Percentiles rank a stretch among this genome's conserved stretches.
Evolutionary conservation across 1,140 invertebrate species (phyloP).

Genomic region (Zaprionus nigranus): DNA sequence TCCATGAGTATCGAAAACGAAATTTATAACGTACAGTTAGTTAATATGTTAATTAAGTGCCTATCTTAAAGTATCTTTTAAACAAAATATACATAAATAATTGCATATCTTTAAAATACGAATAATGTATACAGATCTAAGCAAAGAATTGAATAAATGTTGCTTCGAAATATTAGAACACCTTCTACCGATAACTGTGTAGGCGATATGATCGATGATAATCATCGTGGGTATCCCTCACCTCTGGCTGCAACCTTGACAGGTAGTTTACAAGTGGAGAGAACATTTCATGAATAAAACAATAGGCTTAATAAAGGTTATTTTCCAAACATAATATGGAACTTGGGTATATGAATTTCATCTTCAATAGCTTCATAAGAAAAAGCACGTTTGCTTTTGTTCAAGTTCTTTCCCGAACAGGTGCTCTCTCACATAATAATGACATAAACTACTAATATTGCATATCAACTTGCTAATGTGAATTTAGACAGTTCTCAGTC

Average conservation of each 20-base stretch:
- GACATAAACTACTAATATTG: not conserved
- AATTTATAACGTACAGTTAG: slow-evolving; percentile 77
- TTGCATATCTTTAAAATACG: slow-evolving; percentile 55
- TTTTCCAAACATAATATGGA: not conserved
- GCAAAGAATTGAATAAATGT: slow-evolving; percentile 75
- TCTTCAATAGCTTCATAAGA: not conserved
- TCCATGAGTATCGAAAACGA: slow-evolving; percentile 46
- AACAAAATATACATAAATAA: slow-evolving; percentile 45
- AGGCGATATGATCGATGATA: not conserved
- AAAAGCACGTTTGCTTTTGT: not conserved
- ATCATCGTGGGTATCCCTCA: not conserved
- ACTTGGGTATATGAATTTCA: not conserved
- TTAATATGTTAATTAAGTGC: slow-evolving; percentile 80
- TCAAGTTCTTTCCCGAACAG: not conserved
- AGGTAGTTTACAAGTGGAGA: not conserved
- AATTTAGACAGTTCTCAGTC: too few species aligned
- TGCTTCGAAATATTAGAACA: slow-evolving; percentile 62
- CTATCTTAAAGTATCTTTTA: slow-evolving; percentile 65
- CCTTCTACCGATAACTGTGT: not conserved
- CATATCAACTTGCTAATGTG: not conserved
- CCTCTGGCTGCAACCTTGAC: not conserved
- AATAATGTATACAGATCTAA: slow-evolving; percentile 51
- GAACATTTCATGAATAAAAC: not conserved
- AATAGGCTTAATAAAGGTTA: not conserved
- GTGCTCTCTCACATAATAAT: not conserved